Percentiles rank a stretch among this genome's conserved stretches.
Evolutionary conservation across 1,140 invertebrate genomes (phyloP).

Genomic region (Agrilus planipennis): DNA sequence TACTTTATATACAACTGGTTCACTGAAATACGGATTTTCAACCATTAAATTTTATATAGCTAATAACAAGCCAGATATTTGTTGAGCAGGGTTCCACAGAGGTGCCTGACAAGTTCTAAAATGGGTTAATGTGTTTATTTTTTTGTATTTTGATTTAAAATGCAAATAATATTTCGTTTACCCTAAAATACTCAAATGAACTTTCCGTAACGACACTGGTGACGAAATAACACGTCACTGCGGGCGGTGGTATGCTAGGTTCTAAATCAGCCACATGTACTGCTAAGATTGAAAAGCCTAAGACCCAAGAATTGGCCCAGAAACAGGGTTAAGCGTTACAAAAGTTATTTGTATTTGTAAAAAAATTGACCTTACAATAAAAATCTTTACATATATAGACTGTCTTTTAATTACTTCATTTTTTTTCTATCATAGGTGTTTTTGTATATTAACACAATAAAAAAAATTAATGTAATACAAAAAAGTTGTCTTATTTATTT

Average conservation of each 20-base stretch:
- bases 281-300: conserved; percentile 89
- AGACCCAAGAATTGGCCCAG: conserved; percentile 84
- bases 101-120: conserved; percentile 48
- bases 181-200: conserved; percentile 4
- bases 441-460: too few relatives aligned
- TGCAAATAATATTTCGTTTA: not conserved
- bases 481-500: too few relatives aligned
- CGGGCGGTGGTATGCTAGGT: conserved; percentile 93
- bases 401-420: too few relatives aligned
- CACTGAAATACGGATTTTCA: conserved; percentile 52
- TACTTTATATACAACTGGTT: too few relatives aligned
- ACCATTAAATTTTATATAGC: conserved; percentile 48
- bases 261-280: conserved; percentile 90
- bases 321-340: conserved; percentile 56
- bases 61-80: conserved; percentile 42
- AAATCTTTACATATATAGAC: too few relatives aligned
- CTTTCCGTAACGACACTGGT: conserved; percentile 73
- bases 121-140: conserved; percentile 9
- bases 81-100: conserved; percentile 46
- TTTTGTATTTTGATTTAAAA: conserved; percentile 3
- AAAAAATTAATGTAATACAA: too few relatives aligned
- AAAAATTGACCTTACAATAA: not conserved
- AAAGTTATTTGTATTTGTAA: not conserved
- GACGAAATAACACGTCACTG: conserved; percentile 97
- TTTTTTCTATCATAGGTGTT: too few relatives aligned